These are phyloP conservation scores for Epinotia demarniana DNA, from an alignment of 2,888 invertebrate species.

Conservation along the genomic window DNA sequence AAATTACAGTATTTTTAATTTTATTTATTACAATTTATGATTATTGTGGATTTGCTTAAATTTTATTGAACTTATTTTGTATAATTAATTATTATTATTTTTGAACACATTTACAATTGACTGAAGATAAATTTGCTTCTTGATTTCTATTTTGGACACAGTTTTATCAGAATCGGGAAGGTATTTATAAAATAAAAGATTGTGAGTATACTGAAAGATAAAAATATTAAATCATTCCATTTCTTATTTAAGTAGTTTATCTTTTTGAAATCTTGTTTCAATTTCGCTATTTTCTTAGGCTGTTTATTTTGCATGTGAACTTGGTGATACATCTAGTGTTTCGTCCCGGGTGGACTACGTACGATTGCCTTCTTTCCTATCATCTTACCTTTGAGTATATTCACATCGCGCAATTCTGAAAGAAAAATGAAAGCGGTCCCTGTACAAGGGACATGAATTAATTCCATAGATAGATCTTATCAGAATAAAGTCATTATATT, in stretches of 20 bases:
- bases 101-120: constrained; percentile 78
- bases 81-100: constrained; percentile 68
- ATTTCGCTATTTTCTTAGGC: constrained; percentile 72
- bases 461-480: constrained; percentile 78
- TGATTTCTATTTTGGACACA: constrained; percentile 69
- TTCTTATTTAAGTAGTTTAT: constrained; percentile 69
- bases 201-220: constrained; percentile 82
- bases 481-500: constrained; percentile 80
- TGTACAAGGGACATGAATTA: constrained; percentile 65
- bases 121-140: constrained; percentile 75
- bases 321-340: constrained; percentile 61
- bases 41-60: constrained; percentile 72
- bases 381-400: constrained; percentile 75
- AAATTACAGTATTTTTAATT: constrained; percentile 80
- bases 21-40: constrained; percentile 75
- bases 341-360: constrained; percentile 64
- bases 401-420: constrained; percentile 77
- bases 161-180: constrained; percentile 69
- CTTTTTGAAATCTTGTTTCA: constrained; percentile 66
- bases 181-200: constrained; percentile 63
- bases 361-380: constrained; percentile 58
- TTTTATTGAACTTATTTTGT: constrained; percentile 71
- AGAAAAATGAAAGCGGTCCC: constrained; percentile 82
- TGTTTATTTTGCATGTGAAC: constrained; percentile 74
- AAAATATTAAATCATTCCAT: constrained; percentile 81